Base-by-base conservation (phyloP, 2,888 invertebrate genomes). In the Gymnocheta viridis region DNA sequence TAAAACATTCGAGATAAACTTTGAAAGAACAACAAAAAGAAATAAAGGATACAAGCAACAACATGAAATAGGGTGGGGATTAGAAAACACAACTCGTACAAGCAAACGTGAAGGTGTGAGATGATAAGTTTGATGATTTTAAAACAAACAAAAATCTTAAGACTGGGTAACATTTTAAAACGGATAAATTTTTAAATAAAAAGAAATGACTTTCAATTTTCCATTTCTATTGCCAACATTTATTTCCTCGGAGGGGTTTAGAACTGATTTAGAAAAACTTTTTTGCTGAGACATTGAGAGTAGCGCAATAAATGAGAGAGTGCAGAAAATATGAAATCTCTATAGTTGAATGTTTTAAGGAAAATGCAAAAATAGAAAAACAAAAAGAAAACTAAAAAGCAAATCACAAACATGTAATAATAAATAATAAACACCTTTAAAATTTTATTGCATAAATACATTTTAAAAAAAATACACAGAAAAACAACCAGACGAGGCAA, bases 381-480 rank as follows among this genome's bases (percentile, higher is more conserved):
- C 7, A 27, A 35, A 29, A 51, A 27, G 56, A 41, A 49, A 38
- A 41, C 24, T 58, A 77, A 77, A 76, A 78, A 82, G 82, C 85
- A 84, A 86, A 85, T 86, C 86, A 82, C 84, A 86, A 86, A 86
- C 86, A 86, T 86, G 86, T 85, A 85, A 86, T 85, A 85, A 86
- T 86, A 87, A 87, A 86, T 87, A 86, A 86, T 86, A 87, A 87
- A 87, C 86, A 87, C 86, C 86, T 87, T 87, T 86, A 85, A 82
- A 86, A 85, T 86, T 85, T 86, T 86, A 85, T 87, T 87, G 86
- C 87, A 85, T 77, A 80, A 77, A 69, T 81, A 44, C 60, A 70
- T 38, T 44, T 24, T 22, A 62, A 62, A 60, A 4, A 10, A 41
- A 32, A 49, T 17, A 41, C n/a, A n/a, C n/a, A 66, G 62, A 58